phyloP scores from a whole-genome alignment of 2,888 invertebrate species.

The Laothoe populi region DNA sequence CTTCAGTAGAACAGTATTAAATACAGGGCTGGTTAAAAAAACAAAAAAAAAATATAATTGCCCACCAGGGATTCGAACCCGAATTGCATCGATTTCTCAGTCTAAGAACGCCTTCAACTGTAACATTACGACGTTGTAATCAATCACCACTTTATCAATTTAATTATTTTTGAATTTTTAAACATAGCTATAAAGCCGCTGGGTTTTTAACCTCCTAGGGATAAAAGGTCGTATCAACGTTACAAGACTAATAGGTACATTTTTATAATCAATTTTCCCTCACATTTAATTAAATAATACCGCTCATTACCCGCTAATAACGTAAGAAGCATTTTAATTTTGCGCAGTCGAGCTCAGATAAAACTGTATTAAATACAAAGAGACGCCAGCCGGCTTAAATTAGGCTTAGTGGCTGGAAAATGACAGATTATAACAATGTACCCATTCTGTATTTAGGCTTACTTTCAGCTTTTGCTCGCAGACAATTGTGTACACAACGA shows the following conservation, averaged over 20 bases:
- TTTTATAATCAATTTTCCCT: not conserved
- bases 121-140: too few relatives aligned
- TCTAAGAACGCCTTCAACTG: too few relatives aligned
- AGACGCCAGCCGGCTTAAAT: conserved; percentile 29
- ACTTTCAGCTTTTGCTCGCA: not conserved
- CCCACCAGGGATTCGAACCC: too few relatives aligned
- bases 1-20: too few relatives aligned
- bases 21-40: too few relatives aligned
- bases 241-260: not conserved
- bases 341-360: conserved; percentile 1
- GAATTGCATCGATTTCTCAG: too few relatives aligned
- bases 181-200: too few relatives aligned
- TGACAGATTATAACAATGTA: conserved; percentile 27
- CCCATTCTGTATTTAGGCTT: conserved; percentile 14
- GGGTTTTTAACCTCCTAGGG: too few relatives aligned
- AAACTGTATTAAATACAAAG: conserved; percentile 25
- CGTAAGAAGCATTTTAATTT: conserved; percentile 25
- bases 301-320: not conserved
- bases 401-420: conserved; percentile 29
- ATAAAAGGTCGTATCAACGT: too few relatives aligned
- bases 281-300: not conserved
- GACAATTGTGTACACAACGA: not conserved
- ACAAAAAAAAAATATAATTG: too few relatives aligned
- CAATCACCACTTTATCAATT: too few relatives aligned
- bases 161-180: too few relatives aligned